Percentiles rank a stretch among this genome's conserved stretches.
These are phyloP conservation scores for Leptoteleia sp. DNA, from an alignment of 1,140 invertebrate species.

Conservation along the genomic window DNA sequence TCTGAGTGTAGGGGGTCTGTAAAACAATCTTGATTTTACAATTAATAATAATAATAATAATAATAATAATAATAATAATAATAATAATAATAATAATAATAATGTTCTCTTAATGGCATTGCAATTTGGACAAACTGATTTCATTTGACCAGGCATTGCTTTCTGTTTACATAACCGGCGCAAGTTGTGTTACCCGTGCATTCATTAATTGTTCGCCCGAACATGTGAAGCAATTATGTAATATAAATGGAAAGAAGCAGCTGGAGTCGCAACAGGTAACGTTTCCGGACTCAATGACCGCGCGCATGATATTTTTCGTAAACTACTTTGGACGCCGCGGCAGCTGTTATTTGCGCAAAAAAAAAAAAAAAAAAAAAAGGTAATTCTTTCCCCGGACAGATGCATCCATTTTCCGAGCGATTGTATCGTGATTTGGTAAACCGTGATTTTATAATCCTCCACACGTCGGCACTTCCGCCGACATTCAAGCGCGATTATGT, in stretches of 20 bases:
- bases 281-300: slow-evolving; percentile 47
- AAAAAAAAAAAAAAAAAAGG: too few relatives aligned
- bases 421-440: slow-evolving; percentile 50
- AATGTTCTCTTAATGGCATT: too few relatives aligned
- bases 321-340: background rate
- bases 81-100: too few relatives aligned
- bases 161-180: too few relatives aligned
- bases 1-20: too few relatives aligned
- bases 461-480: slow-evolving; percentile 35
- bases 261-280: slow-evolving; percentile 49
- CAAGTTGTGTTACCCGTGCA: slow-evolving; percentile 10
- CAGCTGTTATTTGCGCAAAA: slow-evolving; percentile 59
- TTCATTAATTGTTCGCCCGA: background rate
- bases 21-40: too few relatives aligned
- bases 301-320: slow-evolving; percentile 47
- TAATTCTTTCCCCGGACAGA: slow-evolving; percentile 44
- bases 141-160: too few relatives aligned
- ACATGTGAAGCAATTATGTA: slow-evolving; percentile 36
- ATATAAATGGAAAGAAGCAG: slow-evolving; percentile 29
- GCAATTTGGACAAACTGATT: too few relatives aligned
- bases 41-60: too few relatives aligned
- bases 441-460: slow-evolving; percentile 46
- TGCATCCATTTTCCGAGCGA: slow-evolving; percentile 44
- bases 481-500: slow-evolving; percentile 29
- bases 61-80: too few relatives aligned